Conservation (phyloP, 2,797 vertebrate genomes). For the Zenarchopterus dispar region DNA sequence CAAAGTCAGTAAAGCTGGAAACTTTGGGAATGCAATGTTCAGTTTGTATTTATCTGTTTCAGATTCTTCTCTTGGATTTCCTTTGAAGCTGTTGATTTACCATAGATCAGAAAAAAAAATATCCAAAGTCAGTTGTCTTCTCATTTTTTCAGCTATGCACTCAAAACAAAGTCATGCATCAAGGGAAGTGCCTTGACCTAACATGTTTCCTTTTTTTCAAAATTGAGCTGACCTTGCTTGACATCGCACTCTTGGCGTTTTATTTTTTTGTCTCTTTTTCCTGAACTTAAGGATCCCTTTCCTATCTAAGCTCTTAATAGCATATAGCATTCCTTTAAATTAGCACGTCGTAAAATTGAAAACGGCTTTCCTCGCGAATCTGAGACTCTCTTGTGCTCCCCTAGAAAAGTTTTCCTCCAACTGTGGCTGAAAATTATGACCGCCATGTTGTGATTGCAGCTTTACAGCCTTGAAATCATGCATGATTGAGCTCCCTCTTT, state of each 20-base stretch:
- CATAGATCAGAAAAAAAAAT: background rate
- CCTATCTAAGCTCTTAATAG: constrained; percentile 53
- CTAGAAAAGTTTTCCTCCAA: constrained; percentile 4
- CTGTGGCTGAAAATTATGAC: constrained; percentile 24
- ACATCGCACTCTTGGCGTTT: constrained; percentile 5
- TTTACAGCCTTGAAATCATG: background rate
- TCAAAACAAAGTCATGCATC: constrained; percentile 19
- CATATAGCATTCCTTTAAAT: constrained; percentile 51
- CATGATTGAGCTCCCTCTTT: background rate
- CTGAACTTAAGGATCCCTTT: constrained; percentile 51
- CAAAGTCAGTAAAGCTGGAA: constrained; percentile 6
- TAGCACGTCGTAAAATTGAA: constrained; percentile 54
- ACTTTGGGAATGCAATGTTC: constrained; percentile 4
- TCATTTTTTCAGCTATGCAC: constrained; percentile 6
- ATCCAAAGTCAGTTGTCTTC: constrained; percentile 2
- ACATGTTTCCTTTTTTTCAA: background rate
- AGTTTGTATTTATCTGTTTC: constrained; percentile 7
- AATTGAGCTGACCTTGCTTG: constrained; percentile 34
- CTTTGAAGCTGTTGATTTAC: constrained; percentile 24
- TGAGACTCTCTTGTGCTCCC: constrained; percentile 28
- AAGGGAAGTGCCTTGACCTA: constrained; percentile 9
- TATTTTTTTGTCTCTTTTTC: constrained; percentile 22
- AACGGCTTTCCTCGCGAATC: constrained; percentile 30
- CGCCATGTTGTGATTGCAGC: constrained; percentile 5
- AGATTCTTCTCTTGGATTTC: constrained; percentile 4